A percentile compares a stretch with the other conserved stretches of the same genome.
Conservation (phyloP, 2,888 invertebrate genomes). For the Pasiphila rectangulata region DNA sequence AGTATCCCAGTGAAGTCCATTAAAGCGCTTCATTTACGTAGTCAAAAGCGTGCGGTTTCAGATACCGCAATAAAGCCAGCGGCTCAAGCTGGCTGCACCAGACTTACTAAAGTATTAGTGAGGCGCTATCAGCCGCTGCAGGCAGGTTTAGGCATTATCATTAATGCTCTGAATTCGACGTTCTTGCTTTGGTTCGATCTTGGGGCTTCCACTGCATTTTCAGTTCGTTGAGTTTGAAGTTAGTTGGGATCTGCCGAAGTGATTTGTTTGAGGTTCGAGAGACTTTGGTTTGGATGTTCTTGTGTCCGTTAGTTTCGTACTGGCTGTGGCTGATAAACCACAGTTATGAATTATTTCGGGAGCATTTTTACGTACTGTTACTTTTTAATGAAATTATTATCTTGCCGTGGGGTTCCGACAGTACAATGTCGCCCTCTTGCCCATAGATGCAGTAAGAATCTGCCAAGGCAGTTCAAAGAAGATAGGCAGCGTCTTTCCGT, state of each 20-base stretch:
- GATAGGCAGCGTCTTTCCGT: too few relatives aligned
- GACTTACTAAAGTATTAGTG: constrained; percentile 55
- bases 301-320: too few relatives aligned
- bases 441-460: too few relatives aligned
- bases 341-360: too few relatives aligned
- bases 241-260: not conserved
- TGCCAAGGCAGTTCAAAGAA: too few relatives aligned
- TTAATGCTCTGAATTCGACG: constrained; percentile 30
- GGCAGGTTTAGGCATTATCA: constrained; percentile 26
- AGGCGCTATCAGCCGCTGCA: constrained; percentile 41
- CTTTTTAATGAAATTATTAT: too few relatives aligned
- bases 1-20: constrained; percentile 22
- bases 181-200: constrained; percentile 19
- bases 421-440: too few relatives aligned
- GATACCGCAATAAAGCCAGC: constrained; percentile 45
- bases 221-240: not conserved
- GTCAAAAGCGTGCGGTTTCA: constrained; percentile 48
- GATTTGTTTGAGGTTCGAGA: too few relatives aligned
- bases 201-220: not conserved
- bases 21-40: constrained; percentile 43
- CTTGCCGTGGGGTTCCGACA: too few relatives aligned
- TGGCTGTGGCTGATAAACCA: too few relatives aligned
- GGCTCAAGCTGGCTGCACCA: constrained; percentile 38
- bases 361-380: too few relatives aligned
- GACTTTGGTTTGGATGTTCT: too few relatives aligned